Evolutionary conservation across 2,888 invertebrate genomes (phyloP).

Genomic region (Conchocele bisecta): DNA sequence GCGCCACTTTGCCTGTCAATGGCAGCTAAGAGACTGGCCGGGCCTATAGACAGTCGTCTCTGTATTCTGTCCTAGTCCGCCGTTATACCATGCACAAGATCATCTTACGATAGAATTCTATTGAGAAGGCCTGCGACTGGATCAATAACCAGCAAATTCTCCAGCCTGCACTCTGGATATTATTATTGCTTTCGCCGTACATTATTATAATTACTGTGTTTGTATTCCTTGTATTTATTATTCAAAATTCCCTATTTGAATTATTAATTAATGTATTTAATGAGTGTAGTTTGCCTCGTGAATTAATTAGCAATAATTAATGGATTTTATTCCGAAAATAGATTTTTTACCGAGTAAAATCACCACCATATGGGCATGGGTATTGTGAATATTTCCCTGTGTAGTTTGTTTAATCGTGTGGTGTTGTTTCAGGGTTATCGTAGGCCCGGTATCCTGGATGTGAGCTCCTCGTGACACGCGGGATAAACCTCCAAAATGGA

Average conservation of each 20-base stretch:
- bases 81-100: no score
- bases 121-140: no score
- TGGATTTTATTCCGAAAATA: no score
- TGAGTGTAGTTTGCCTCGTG: conserved; percentile 1
- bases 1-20: no score
- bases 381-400: conserved; percentile 4
- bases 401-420: conserved; percentile 18
- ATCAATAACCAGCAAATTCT: no score
- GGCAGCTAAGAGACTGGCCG: no score
- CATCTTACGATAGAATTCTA: no score
- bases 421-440: conserved; percentile 30
- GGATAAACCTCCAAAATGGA: conserved; percentile 73
- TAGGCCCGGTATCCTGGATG: no score
- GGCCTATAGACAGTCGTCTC: no score
- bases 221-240: conserved; percentile 62
- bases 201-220: conserved; percentile 57
- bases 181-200: conserved; percentile 33
- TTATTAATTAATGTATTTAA: conserved; percentile 64
- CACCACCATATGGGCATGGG: neutral
- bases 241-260: conserved; percentile 61
- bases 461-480: no score
- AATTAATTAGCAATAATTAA: conserved; percentile 15
- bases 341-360: no score
- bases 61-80: no score
- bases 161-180: conserved; percentile 43